Percentiles rank a stretch among this genome's conserved stretches.
phyloP scores from a whole-genome alignment of 2,113 vertebrate species.

The Lutjanus erythropterus region DNA sequence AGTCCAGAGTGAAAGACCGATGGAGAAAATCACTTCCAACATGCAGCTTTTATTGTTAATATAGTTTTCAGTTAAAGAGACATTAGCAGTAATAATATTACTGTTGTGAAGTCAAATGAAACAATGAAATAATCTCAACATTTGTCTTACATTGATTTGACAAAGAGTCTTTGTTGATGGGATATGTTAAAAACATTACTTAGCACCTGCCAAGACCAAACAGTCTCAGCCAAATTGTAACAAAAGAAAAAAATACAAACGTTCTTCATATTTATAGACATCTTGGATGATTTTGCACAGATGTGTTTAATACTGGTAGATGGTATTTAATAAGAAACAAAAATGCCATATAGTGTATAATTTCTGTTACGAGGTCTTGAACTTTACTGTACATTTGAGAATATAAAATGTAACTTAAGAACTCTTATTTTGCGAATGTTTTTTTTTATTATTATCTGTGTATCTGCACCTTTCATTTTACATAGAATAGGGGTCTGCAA shows the following conservation, averaged over 20 bases:
- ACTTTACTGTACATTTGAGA: conserved; percentile 6
- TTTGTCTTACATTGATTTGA: neutral
- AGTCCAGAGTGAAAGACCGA: conserved; percentile 14
- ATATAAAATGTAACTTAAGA: conserved; percentile 47
- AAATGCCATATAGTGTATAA: conserved; percentile 2
- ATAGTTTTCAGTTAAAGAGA: conserved; percentile 29
- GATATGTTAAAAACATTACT: conserved; percentile 7
- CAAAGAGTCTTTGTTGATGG: neutral
- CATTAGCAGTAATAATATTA: conserved; percentile 19
- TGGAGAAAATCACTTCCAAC: conserved; percentile 38
- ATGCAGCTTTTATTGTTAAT: conserved; percentile 71
- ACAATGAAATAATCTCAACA: neutral
- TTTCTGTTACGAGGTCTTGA: conserved; percentile 3
- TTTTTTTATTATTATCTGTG: neutral
- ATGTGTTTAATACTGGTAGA: conserved; percentile 16
- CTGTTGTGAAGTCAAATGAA: conserved; percentile 11
- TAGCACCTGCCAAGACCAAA: conserved; percentile 11
- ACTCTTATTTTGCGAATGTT: neutral
- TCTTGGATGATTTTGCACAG: conserved; percentile 14
- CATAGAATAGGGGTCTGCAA: no score
- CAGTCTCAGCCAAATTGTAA: conserved; percentile 5
- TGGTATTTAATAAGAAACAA: conserved; percentile 2
- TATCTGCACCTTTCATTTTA: conserved; percentile 14
- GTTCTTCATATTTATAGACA: neutral
- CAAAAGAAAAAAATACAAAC: conserved; percentile 12